phyloP scores from a whole-genome alignment of 1,140 invertebrate species.

The Drosophila quadrilineata region DNA sequence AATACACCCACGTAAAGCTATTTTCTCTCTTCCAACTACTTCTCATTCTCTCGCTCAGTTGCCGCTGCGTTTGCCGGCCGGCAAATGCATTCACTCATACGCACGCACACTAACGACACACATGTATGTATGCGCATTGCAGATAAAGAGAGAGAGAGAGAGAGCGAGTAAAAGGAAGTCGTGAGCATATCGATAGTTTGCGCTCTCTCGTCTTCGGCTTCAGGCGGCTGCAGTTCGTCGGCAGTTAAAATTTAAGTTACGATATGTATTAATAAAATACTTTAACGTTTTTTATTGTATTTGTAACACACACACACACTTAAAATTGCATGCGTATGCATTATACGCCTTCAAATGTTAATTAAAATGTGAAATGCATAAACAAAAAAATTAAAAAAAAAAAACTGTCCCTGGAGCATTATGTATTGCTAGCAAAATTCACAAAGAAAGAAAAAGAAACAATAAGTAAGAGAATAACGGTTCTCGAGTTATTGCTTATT shows the following conservation, averaged over 20 bases:
- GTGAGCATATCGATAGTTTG: not conserved
- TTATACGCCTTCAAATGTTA: conserved; percentile 68
- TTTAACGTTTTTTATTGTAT: conserved; percentile 49
- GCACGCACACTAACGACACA: conserved; percentile 9
- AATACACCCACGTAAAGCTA: not conserved
- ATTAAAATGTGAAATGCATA: conserved; percentile 76
- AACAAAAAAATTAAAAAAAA: no score
- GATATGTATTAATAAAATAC: conserved; percentile 41
- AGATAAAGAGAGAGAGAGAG: conserved; percentile 12
- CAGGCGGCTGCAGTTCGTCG: conserved; percentile 9
- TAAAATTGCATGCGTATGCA: conserved; percentile 66
- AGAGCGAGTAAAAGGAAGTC: not conserved
- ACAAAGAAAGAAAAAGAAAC: not conserved
- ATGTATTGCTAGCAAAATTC: conserved; percentile 5
- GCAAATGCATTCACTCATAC: conserved; percentile 31
- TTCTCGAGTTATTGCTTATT: not conserved
- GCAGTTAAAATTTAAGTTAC: conserved; percentile 22
- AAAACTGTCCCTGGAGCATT: not conserved
- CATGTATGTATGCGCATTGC: conserved; percentile 3
- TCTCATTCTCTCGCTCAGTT: conserved; percentile 1
- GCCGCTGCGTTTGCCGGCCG: conserved; percentile 53
- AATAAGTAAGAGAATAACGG: not conserved
- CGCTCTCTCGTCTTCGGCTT: conserved; percentile 1
- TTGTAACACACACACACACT: conserved; percentile 44
- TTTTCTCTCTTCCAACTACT: not conserved